Evolutionary conservation across 2,113 vertebrate genomes (phyloP).

Genomic region (Penelope pileata): DNA sequence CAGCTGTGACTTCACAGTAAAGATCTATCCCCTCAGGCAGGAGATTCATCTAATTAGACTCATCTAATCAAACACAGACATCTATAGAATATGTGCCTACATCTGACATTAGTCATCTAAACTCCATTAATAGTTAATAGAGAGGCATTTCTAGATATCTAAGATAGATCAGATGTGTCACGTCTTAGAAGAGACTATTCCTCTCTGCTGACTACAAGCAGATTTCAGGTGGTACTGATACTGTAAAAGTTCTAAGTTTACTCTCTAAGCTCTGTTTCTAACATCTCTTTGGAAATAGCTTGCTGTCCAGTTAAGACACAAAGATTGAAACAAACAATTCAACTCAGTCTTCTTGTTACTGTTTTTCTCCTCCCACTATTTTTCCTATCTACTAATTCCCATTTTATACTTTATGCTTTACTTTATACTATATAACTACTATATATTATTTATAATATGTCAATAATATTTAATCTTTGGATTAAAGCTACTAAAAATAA

Average conservation of each 20-base stretch:
- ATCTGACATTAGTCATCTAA: not conserved
- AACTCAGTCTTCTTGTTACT: not conserved
- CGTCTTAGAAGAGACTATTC: not conserved
- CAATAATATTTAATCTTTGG: not conserved
- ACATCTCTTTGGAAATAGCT: not conserved
- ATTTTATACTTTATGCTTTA: not conserved
- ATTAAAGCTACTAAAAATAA: not conserved
- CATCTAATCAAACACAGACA: not conserved
- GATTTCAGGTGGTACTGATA: not conserved
- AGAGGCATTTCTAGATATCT: not conserved
- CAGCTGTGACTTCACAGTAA: not conserved
- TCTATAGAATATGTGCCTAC: not conserved
- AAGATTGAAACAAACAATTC: not conserved
- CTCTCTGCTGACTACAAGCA: not conserved
- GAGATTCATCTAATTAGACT: not conserved
- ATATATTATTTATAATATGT: not conserved
- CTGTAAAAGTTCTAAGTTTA: not conserved
- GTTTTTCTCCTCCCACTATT: not conserved
- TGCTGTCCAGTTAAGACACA: not conserved
- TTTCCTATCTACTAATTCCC: not conserved
- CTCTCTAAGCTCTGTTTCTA: not conserved
- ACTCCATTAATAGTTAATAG: not conserved
- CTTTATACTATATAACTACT: not conserved
- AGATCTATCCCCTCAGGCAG: not conserved
- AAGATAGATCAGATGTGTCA: not conserved